Evolutionary conservation across 35 echinoderm and acorn worm genomes (phyloP).

Genomic region (Nesometra sesokonis): DNA sequence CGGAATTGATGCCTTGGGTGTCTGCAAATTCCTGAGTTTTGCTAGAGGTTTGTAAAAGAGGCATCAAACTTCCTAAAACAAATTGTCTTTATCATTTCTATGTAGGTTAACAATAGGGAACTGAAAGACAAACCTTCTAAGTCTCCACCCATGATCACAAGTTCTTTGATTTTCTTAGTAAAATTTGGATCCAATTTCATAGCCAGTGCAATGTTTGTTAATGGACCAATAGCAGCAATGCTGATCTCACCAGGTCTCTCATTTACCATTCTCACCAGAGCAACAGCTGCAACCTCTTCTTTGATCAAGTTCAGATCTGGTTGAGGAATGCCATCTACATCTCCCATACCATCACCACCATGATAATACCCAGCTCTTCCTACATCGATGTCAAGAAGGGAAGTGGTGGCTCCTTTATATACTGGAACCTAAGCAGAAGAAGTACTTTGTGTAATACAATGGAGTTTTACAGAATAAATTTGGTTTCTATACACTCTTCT

Average conservation of each 20-base stretch:
- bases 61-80: too few relatives aligned
- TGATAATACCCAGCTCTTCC: constrained; percentile 21
- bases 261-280: constrained; percentile 58
- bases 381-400: constrained; percentile 7
- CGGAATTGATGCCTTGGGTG: too few relatives aligned
- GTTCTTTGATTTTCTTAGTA: constrained; percentile 56
- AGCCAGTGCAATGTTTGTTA: constrained; percentile 84
- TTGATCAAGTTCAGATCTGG: constrained; percentile 26
- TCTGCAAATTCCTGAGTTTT: too few relatives aligned
- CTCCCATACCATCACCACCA: constrained; percentile 74
- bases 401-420: constrained; percentile 29
- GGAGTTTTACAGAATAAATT: too few relatives aligned
- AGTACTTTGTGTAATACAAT: too few relatives aligned
- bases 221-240: constrained; percentile 81
- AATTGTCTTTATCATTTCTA: too few relatives aligned
- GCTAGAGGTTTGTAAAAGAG: too few relatives aligned
- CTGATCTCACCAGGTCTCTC: constrained; percentile 74
- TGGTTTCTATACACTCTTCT: too few relatives aligned
- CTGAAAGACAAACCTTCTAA: constrained; percentile 65
- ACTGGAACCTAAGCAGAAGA: constrained; percentile 60
- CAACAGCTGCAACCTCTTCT: constrained; percentile 70
- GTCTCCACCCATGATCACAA: constrained; percentile 91
- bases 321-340: constrained; percentile 10
- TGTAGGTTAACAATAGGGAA: too few relatives aligned
- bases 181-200: constrained; percentile 73